Conservation (phyloP, 2,888 invertebrate species). For the Scelioninae gen. 2 region DNA sequence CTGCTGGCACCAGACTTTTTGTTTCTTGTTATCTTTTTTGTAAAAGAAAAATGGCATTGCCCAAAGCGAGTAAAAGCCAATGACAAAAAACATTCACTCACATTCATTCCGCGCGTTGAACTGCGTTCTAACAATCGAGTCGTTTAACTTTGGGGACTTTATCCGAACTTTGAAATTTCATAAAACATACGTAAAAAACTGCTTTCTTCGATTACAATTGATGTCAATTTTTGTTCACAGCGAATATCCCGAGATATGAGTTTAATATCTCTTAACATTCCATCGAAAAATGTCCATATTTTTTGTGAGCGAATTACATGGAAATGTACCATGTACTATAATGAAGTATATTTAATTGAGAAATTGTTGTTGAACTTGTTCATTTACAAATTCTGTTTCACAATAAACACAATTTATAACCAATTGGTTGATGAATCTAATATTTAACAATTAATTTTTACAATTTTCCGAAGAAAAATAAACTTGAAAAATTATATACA, state of each 20-base stretch:
- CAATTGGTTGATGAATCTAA: conserved; percentile 2
- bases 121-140: conserved; percentile 41
- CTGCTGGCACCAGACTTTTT: conserved; percentile 66
- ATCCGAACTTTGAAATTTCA: conserved; percentile 44
- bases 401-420: conserved; percentile 5
- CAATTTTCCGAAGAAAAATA: conserved; percentile 5
- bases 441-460: background rate
- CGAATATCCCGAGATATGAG: conserved; percentile 13
- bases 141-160: conserved; percentile 40
- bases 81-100: conserved; percentile 59
- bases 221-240: conserved; percentile 24
- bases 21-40: conserved; percentile 54
- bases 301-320: background rate
- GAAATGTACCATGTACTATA: background rate
- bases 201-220: conserved; percentile 9
- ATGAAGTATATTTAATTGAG: background rate
- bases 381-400: background rate
- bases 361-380: conserved; percentile 8
- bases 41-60: conserved; percentile 58
- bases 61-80: conserved; percentile 61
- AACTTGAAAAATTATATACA: conserved; percentile 18
- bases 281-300: background rate
- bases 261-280: conserved; percentile 20
- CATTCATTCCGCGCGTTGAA: conserved; percentile 45
- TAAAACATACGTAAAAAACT: conserved; percentile 44